Percentiles rank a stretch among this genome's conserved stretches.
Conservation (phyloP, 2,113 vertebrate species). For the Lycocorax pyrrhopterus region DNA sequence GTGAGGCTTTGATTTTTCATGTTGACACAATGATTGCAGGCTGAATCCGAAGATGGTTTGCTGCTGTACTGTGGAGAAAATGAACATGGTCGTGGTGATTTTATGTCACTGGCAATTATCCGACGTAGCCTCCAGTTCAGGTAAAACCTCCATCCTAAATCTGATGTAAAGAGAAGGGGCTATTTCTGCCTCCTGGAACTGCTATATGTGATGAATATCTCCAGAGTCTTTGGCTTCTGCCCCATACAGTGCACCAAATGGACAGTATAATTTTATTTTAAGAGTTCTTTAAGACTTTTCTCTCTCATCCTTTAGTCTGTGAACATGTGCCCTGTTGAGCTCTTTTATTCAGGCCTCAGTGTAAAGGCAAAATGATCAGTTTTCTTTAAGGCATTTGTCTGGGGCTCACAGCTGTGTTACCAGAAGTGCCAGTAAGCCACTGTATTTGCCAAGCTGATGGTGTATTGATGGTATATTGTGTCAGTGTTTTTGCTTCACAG, state of each 20-base stretch:
- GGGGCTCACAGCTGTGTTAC: neutral
- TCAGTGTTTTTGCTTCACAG: neutral
- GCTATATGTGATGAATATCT: neutral
- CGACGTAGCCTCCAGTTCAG: constrained; percentile 87
- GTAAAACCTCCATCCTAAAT: constrained; percentile 59
- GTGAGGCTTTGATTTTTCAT: constrained; percentile 6
- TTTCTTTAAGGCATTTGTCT: neutral
- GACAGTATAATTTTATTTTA: neutral
- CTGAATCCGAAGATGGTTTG: constrained; percentile 88
- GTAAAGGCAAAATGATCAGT: neutral
- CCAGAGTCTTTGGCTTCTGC: neutral
- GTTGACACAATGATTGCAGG: constrained; percentile 64
- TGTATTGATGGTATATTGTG: neutral
- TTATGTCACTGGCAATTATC: constrained; percentile 85
- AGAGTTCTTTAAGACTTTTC: neutral
- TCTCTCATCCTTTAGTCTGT: neutral
- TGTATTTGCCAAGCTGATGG: neutral
- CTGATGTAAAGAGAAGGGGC: neutral
- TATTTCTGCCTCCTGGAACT: neutral
- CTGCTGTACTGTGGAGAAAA: constrained; percentile 94
- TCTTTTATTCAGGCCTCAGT: neutral
- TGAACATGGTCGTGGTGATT: constrained; percentile 87
- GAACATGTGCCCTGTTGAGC: neutral
- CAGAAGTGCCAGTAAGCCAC: neutral
- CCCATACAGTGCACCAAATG: neutral